Base-by-base conservation (phyloP, 1,140 invertebrate species). In the Drosophila elegans region DNA sequence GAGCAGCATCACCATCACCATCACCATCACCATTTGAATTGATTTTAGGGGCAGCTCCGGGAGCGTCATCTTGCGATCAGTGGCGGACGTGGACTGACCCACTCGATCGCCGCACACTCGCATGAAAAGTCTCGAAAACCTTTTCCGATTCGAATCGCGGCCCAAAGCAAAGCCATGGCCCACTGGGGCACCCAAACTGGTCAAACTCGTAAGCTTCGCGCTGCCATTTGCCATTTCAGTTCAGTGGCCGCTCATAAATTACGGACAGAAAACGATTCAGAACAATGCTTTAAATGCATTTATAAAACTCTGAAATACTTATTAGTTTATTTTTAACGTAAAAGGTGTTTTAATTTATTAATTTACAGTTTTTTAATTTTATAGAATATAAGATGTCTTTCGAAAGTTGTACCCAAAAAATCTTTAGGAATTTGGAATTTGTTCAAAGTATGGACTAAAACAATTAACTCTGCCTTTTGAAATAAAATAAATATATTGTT, bases 211-310 rank as follows among this genome's bases (percentile, higher is more conserved):
- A 75, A 75, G 51, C 68, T 44, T 36, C 16, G 13, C 39, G 55
- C 32, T 74, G 74, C 74, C 75, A 49, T 88, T 86, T 88, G 83
- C 79, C 83, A 86, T 86, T 86, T 86, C 41, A 62, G 83, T 88
- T 88, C 82, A 88, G 52, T 85, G 83, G 53, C 74, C 78, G 82
- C 57, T 75, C 68, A 88, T 78, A 82, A 88, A 82, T 86, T 68
- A 68, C 75, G 54, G 48, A 4, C 54, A 41, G 36, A 57, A 75
- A 63, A 69, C 55, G 44, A 41, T 21, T 39, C 59, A 60, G 53
- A 59, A 55, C 48, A 32, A 49, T 49, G 48, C 48, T 7, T n/a
- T 1, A n/a, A 34, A 9, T 10, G 13, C n/a, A 49, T 21, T n/a
- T 13, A 36, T 21, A 16, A 10, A 51, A 51, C 13, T 5, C 2